Evolutionary conservation across 64 coral and sea anemone genomes (phyloP).

Genomic region (Stichodactyla mertensii): DNA sequence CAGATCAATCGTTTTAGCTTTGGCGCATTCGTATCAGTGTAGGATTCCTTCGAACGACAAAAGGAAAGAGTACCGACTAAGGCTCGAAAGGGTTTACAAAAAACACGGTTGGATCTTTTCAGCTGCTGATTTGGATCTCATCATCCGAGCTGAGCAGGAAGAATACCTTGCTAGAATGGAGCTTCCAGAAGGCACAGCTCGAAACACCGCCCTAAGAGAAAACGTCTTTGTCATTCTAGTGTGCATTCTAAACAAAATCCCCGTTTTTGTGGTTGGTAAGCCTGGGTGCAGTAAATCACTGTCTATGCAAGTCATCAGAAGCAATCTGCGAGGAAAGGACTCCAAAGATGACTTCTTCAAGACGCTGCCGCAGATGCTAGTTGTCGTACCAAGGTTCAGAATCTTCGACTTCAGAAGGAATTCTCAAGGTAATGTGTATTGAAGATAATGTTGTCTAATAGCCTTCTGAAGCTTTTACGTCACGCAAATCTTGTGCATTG

Average conservation of each 20-base stretch:
- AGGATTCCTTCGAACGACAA: constrained; percentile 36
- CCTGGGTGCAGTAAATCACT: constrained; percentile 77
- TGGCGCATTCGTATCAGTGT: constrained; percentile 75
- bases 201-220: constrained; percentile 65
- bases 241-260: constrained; percentile 60
- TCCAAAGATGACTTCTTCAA: constrained; percentile 58
- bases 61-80: not conserved
- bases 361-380: constrained; percentile 50
- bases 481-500: too few species aligned
- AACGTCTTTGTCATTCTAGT: constrained; percentile 79
- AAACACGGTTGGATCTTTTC: not conserved
- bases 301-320: constrained; percentile 71
- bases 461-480: too few species aligned
- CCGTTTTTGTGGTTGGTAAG: constrained; percentile 79
- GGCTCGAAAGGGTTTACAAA: not conserved
- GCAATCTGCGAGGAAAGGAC: constrained; percentile 65
- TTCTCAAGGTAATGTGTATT: constrained; percentile 42
- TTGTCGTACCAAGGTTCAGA: constrained; percentile 75
- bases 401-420: constrained; percentile 68
- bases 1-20: constrained; percentile 51
- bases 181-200: constrained; percentile 56
- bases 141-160: constrained; percentile 56
- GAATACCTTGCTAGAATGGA: constrained; percentile 66
- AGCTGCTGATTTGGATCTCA: not conserved
- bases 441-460: too few species aligned